Conservation (phyloP, 92 coral and sea anemone genomes). For the Phymanthus crucifer region DNA sequence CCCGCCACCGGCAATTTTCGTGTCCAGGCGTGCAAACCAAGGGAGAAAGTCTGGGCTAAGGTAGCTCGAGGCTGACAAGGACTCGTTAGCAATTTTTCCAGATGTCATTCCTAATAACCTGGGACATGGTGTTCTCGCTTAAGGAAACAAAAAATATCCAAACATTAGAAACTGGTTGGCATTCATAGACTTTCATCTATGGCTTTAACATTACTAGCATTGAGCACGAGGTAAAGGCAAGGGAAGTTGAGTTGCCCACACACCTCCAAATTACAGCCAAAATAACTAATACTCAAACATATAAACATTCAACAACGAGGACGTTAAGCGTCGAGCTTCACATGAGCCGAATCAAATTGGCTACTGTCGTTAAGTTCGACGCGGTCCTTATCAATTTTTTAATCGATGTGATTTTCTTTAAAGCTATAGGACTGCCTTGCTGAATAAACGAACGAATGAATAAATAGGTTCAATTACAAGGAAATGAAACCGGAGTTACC, state of each 20-base stretch:
- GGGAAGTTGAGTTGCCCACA: too few relatives aligned
- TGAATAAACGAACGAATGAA: neutral
- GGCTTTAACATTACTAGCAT: neutral
- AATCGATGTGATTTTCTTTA: neutral
- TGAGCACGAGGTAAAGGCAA: too few relatives aligned
- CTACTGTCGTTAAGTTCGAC: too few relatives aligned
- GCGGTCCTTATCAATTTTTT: too few relatives aligned
- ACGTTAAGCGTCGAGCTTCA: too few relatives aligned
- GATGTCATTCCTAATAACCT: slow-evolving; percentile 27
- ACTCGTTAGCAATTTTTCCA: slow-evolving; percentile 19
- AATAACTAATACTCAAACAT: too few relatives aligned
- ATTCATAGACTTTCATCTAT: neutral
- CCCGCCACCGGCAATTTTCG: slow-evolving; percentile 38
- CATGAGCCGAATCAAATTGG: too few relatives aligned
- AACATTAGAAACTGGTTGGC: neutral
- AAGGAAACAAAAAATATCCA: neutral
- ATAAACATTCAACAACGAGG: too few relatives aligned
- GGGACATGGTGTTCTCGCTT: neutral
- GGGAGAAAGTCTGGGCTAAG: slow-evolving; percentile 39
- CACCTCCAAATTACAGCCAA: too few relatives aligned
- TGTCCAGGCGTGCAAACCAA: slow-evolving; percentile 40
- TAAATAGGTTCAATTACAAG: neutral
- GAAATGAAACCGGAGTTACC: neutral
- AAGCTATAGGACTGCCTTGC: neutral
- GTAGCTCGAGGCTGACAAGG: slow-evolving; percentile 47